A percentile compares a stretch with the other conserved stretches of the same genome.
These are phyloP conservation scores for Tupaia tana DNA, from an alignment of 2,113 vertebrate species.

Conservation along the genomic window DNA sequence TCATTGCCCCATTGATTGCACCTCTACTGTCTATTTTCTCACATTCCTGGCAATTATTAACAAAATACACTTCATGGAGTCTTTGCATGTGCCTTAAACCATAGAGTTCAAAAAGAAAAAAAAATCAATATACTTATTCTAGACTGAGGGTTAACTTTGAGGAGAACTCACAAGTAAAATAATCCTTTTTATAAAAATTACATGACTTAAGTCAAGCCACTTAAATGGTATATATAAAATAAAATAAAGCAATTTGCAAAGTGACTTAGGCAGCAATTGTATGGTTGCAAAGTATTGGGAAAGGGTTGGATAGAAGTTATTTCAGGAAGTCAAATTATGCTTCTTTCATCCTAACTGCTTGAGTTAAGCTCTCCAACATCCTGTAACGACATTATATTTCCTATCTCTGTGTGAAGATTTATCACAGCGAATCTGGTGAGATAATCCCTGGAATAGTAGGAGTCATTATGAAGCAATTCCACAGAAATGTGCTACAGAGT, in stretches of 20 bases:
- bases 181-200: neutral
- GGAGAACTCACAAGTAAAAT: neutral
- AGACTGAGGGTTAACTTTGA: neutral
- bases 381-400: neutral
- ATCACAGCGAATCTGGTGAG: neutral
- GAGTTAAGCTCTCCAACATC: neutral
- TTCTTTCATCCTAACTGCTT: neutral
- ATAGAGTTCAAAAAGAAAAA: neutral
- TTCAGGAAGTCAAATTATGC: neutral
- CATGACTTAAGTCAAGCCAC: neutral
- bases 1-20: neutral
- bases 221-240: constrained; percentile 1
- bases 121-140: neutral
- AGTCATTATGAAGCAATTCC: constrained; percentile 58
- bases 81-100: neutral
- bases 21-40: neutral
- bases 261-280: neutral
- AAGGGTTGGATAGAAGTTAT: neutral
- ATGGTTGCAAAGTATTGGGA: neutral
- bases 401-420: constrained; percentile 38
- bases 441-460: constrained; percentile 19
- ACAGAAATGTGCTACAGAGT: constrained; percentile 17
- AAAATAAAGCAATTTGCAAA: constrained; percentile 28
- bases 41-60: neutral
- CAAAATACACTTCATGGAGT: neutral